Evolutionary conservation across 2,888 invertebrate genomes (phyloP).

Genomic region (Drepanosiphum platanoidis): DNA sequence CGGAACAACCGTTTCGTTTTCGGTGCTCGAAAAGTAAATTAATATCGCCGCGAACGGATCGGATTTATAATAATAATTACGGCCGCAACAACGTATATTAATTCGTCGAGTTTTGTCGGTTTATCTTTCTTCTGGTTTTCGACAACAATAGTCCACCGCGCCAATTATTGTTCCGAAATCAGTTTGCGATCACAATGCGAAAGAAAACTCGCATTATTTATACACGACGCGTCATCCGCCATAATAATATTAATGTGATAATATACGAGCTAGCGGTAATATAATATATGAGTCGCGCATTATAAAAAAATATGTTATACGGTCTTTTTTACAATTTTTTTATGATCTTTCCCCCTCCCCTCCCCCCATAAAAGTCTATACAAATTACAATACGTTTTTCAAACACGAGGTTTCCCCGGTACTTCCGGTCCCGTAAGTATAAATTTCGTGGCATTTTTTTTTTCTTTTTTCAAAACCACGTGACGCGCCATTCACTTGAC

Average conservation of each 20-base stretch:
- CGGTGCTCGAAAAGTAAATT: background rate
- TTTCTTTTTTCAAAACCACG: conserved; percentile 7
- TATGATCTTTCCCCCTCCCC: background rate
- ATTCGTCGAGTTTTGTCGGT: too few relatives aligned
- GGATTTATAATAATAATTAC: conserved; percentile 7
- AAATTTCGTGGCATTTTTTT: background rate
- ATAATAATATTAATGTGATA: background rate
- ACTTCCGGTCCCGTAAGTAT: background rate
- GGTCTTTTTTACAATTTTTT: background rate
- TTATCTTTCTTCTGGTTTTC: background rate
- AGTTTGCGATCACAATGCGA: conserved; percentile 31
- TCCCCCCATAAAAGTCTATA: background rate
- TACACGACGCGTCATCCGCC: background rate
- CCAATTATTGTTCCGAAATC: conserved; percentile 35
- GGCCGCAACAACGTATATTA: too few relatives aligned
- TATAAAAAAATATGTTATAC: too few relatives aligned
- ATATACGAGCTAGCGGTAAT: background rate
- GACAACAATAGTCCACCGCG: conserved; percentile 12
- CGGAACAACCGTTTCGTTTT: too few relatives aligned
- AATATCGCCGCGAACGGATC: background rate
- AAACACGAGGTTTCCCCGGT: conserved; percentile 7
- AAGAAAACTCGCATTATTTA: conserved; percentile 23
- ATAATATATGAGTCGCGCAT: too few relatives aligned
- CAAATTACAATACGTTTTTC: conserved; percentile 46
- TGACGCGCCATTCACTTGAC: conserved; percentile 15